Conservation (phyloP, 2,797 vertebrate species). For the Gouania willdenowi region DNA sequence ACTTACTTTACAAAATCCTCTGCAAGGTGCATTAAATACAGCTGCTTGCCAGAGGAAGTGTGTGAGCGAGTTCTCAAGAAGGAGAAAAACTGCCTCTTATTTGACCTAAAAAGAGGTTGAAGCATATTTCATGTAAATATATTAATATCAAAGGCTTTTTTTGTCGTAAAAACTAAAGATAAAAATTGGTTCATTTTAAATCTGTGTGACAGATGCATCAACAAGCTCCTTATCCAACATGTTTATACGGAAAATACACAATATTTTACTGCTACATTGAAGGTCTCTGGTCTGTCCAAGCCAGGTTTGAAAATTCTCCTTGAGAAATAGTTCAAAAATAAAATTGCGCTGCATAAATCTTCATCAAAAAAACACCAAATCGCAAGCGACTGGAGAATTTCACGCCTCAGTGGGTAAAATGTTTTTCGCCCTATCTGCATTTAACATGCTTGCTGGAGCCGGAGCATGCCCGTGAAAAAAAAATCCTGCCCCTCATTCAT, state of each 20-base stretch:
- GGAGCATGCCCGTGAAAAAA: conserved; percentile 25
- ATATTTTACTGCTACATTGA: no score
- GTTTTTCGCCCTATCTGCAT: conserved; percentile 30
- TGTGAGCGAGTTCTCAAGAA: background rate
- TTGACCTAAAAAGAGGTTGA: no score
- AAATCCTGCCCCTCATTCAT: conserved; percentile 33
- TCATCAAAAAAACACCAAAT: background rate
- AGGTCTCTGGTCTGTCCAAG: no score
- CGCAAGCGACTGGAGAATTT: conserved; percentile 20
- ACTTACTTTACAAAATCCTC: conserved; percentile 21
- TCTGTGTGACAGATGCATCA: no score
- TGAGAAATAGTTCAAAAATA: background rate
- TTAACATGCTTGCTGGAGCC: conserved; percentile 34
- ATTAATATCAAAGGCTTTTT: no score
- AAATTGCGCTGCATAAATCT: background rate
- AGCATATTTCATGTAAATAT: no score
- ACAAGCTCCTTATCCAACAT: no score
- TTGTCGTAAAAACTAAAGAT: no score
- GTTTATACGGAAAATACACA: no score
- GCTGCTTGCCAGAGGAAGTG: background rate
- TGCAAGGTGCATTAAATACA: conserved; percentile 3
- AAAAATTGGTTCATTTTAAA: no score
- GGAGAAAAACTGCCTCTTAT: no score
- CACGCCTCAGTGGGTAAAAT: conserved; percentile 14
- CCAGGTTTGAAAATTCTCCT: no score